Evolutionary conservation across 2,113 vertebrate species (phyloP), one percentile per base, ranked within the genome.

Genomic region (Talpa occidentalis): DNA sequence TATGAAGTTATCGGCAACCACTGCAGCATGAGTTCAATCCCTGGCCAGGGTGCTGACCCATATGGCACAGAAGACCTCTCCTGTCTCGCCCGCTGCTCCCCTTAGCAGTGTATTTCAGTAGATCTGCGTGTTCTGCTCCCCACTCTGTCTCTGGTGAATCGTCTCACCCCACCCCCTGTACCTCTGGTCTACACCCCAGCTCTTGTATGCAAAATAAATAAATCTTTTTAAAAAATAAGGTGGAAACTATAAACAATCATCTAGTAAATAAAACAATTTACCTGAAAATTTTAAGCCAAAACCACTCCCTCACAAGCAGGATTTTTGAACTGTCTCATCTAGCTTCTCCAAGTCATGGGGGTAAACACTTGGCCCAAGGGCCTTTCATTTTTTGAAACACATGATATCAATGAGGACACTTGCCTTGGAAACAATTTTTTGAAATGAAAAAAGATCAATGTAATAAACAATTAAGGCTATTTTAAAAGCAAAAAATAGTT

Each of bases 401-500:
- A 35, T 9, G 22, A 77, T 77, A 73, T n/a, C 24, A 42, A 78
- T 19, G 28, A 24, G 42, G n/a, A 2, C 10, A 2, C 11, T 44
- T 14, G 19, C 11, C 17, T 91, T 44, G n/a, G 12, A 88, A 91
- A 54, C 42, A 59, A 37, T 54, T 59, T 72, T 87, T 64, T 83
- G 3, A 91, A 72, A 72, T 88, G 60, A 44, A 6, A 56, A 88
- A 85, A 70, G 10, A 86, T 69, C 37, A 94, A 78, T 40, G 81
- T 32, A 60, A 69, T 88, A 78, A 91, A 35, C 17, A 87, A 44
- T 44, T 72, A 24, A 54, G n/a, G 56, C 26, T 28, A 42, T 78
- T 86, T 94, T 15, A 62, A 92, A 78, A 47, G 32, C 49, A 60
- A 90, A 94, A 76, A 81, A 35, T 35, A 15, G n/a, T n/a, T n/a